phyloP scores from a whole-genome alignment of 2,888 invertebrate species.

The Lapara coniferarum region DNA sequence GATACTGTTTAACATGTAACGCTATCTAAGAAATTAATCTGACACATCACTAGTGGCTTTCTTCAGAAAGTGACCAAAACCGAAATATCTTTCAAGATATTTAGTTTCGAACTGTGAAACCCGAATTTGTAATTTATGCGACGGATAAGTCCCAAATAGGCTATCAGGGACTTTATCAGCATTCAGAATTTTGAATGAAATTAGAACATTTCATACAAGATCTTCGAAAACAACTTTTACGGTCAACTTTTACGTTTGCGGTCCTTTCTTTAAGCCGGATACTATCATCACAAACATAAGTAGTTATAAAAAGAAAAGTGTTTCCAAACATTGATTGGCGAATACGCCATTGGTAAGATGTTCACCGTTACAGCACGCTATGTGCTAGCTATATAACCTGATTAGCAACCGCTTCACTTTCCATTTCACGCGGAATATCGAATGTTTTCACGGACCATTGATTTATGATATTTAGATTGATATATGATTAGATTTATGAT shows the following conservation, averaged over 20 bases:
- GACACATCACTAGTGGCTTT: too few species aligned
- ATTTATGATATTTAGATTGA: not conserved
- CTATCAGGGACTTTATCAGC: too few species aligned
- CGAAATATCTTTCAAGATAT: too few species aligned
- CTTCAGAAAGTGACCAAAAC: too few species aligned
- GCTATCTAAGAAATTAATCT: too few species aligned
- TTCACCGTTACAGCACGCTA: not conserved
- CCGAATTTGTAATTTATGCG: too few species aligned
- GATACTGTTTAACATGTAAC: too few species aligned
- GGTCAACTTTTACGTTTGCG: not conserved
- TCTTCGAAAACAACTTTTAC: not conserved
- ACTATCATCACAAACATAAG: not conserved
- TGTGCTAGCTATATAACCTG: constrained; percentile 4
- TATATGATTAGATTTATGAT: too few species aligned
- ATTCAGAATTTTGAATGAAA: too few species aligned
- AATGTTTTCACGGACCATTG: constrained; percentile 10
- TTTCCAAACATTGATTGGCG: not conserved
- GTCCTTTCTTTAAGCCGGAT: not conserved
- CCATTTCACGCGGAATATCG: constrained; percentile 13
- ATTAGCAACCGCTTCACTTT: constrained; percentile 15
- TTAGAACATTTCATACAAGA: too few species aligned
- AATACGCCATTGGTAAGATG: not conserved
- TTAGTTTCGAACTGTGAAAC: too few species aligned
- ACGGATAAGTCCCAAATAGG: too few species aligned
- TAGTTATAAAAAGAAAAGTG: constrained; percentile 8